phyloP scores from a whole-genome alignment of 2,888 invertebrate genomes.

The Julus scandinavius region DNA sequence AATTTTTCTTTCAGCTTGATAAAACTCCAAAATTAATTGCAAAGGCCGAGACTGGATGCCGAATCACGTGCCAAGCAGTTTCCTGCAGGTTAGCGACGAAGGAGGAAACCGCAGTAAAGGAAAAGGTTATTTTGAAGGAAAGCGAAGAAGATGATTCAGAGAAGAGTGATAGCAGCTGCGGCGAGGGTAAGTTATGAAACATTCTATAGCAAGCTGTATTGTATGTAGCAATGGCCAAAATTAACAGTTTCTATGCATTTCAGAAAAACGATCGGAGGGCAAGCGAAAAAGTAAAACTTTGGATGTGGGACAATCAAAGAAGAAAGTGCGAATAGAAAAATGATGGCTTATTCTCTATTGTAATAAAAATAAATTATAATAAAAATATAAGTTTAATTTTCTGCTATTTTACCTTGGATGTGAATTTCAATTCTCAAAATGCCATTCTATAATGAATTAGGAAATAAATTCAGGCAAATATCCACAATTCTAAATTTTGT shows the following conservation, averaged over 20 bases:
- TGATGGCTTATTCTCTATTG: not conserved
- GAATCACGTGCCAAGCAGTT: slow-evolving; percentile 78
- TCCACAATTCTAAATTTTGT: too few relatives aligned
- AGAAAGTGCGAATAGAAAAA: not conserved
- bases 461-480: too few relatives aligned
- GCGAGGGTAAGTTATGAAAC: not conserved
- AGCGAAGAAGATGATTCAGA: slow-evolving; percentile 44
- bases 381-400: not conserved
- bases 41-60: slow-evolving; percentile 74
- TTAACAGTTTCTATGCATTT: not conserved
- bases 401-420: too few relatives aligned
- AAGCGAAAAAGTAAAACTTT: not conserved
- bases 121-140: not conserved
- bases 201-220: not conserved
- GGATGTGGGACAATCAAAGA: not conserved
- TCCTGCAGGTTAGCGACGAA: not conserved
- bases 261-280: not conserved
- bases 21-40: slow-evolving; percentile 69
- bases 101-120: not conserved
- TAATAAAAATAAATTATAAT: slow-evolving; percentile 13
- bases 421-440: too few relatives aligned
- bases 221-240: not conserved
- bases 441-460: too few relatives aligned
- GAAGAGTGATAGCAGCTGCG: not conserved
- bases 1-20: slow-evolving; percentile 63